Evolutionary conservation across 1,140 invertebrate genomes (phyloP).

Genomic region (Neodiprion virginianus): DNA sequence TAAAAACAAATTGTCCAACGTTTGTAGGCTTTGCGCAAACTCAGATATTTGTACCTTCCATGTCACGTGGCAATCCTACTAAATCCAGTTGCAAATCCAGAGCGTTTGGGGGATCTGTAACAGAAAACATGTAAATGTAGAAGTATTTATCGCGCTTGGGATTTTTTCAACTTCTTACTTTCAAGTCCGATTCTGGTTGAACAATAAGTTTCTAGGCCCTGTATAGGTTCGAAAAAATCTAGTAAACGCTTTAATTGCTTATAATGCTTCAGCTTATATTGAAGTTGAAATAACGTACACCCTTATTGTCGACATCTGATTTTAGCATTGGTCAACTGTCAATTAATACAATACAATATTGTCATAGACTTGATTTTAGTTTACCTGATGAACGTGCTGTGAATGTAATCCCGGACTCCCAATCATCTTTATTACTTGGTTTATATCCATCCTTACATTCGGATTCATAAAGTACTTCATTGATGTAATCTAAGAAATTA

Average conservation of each 20-base stretch:
- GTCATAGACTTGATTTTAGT: constrained; percentile 41
- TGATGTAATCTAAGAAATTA: constrained; percentile 75
- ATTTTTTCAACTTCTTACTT: too few species aligned
- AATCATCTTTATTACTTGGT: constrained; percentile 70
- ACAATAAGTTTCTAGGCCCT: too few species aligned
- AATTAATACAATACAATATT: too few species aligned
- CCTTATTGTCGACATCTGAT: constrained; percentile 23
- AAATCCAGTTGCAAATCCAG: neutral
- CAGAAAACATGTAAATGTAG: neutral
- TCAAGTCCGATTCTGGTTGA: too few species aligned
- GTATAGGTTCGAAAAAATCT: too few species aligned
- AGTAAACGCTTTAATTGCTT: too few species aligned
- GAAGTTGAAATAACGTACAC: constrained; percentile 14
- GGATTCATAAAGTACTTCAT: constrained; percentile 78
- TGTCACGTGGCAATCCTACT: neutral
- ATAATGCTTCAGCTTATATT: neutral
- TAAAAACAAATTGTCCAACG: too few species aligned
- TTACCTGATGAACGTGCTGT: constrained; percentile 84
- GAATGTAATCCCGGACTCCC: constrained; percentile 86
- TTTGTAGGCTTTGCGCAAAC: too few species aligned
- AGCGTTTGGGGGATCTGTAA: constrained; percentile 15
- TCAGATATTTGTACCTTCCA: constrained; percentile 1
- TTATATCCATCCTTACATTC: constrained; percentile 64
- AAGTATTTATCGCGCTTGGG: neutral
- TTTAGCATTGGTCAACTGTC: constrained; percentile 6